Evolutionary conservation across 2,113 vertebrate genomes (phyloP).

Genomic region (Gavialis gangeticus): DNA sequence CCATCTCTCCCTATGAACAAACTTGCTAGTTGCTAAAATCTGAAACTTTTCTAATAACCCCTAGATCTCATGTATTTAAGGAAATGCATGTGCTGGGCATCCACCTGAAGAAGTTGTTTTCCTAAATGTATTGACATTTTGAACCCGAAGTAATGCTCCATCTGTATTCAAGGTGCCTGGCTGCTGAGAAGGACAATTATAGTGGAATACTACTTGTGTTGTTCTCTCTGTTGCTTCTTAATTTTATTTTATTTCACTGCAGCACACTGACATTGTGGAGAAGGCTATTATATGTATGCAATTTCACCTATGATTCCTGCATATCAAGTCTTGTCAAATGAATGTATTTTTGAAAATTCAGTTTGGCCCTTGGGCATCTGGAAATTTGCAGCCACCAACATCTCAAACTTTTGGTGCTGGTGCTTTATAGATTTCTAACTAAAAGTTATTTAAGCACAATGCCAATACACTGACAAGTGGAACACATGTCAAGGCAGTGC

Average conservation of each 20-base stretch:
- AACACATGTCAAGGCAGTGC: background rate
- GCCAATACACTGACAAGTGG: background rate
- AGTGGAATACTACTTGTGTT: too few species aligned
- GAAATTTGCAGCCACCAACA: too few species aligned
- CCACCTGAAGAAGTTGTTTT: background rate
- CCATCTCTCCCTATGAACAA: background rate
- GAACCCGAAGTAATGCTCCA: background rate
- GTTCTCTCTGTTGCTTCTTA: too few species aligned
- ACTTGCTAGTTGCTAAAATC: background rate
- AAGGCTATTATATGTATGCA: too few species aligned
- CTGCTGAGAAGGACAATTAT: too few species aligned
- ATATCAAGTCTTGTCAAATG: too few species aligned
- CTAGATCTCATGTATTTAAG: too few species aligned
- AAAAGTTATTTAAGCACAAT: background rate
- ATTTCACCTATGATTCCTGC: background rate
- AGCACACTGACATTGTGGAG: background rate
- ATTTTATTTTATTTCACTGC: too few species aligned
- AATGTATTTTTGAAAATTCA: too few species aligned
- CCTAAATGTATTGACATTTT: background rate
- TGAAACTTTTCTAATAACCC: background rate
- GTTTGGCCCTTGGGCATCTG: too few species aligned
- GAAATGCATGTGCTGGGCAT: fast-evolving
- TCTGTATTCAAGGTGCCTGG: background rate
- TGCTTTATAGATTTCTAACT: conserved; percentile 35
- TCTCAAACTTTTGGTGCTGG: background rate